These are phyloP conservation scores for Dorcus parallelipipedus DNA, from an alignment of 2,888 invertebrate genomes.

Conservation along the genomic window DNA sequence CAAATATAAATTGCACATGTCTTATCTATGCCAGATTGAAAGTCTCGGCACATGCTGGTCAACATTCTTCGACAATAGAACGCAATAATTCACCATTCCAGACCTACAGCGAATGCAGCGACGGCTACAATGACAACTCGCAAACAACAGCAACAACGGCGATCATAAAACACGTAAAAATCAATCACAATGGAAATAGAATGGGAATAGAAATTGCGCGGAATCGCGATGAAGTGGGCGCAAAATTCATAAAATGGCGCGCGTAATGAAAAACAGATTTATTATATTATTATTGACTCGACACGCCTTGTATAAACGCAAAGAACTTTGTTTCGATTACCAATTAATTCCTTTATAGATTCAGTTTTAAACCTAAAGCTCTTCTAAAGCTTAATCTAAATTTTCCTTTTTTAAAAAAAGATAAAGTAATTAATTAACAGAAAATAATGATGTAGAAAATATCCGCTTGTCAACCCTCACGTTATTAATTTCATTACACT, in stretches of 20 bases:
- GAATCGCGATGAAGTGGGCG: slow-evolving; percentile 25
- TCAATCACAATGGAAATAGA: slow-evolving; percentile 12
- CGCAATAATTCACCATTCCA: slow-evolving; percentile 24
- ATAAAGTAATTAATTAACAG: too few relatives aligned
- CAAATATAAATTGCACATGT: slow-evolving; percentile 28
- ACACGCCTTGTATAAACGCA: slow-evolving; percentile 34
- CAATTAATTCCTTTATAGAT: too few relatives aligned
- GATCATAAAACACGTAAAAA: slow-evolving; percentile 14
- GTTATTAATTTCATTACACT: too few relatives aligned
- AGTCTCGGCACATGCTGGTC: slow-evolving; percentile 22
- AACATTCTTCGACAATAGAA: slow-evolving; percentile 25
- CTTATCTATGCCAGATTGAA: slow-evolving; percentile 27
- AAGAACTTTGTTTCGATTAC: slow-evolving; percentile 22
- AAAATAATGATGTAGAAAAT: too few relatives aligned
- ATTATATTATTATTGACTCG: slow-evolving; percentile 26
- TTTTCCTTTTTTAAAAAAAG: too few relatives aligned
- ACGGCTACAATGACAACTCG: slow-evolving; percentile 14
- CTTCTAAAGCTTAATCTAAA: too few relatives aligned
- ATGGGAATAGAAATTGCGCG: slow-evolving; percentile 7
- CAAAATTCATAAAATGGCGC: slow-evolving; percentile 26
- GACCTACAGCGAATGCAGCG: slow-evolving; percentile 15
- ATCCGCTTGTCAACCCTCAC: too few relatives aligned
- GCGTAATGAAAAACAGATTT: slow-evolving; percentile 35
- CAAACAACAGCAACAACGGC: slow-evolving; percentile 5
- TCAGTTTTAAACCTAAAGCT: too few relatives aligned